Evolutionary conservation across 2,888 invertebrate genomes (phyloP).

Genomic region (Brachyptera putata): DNA sequence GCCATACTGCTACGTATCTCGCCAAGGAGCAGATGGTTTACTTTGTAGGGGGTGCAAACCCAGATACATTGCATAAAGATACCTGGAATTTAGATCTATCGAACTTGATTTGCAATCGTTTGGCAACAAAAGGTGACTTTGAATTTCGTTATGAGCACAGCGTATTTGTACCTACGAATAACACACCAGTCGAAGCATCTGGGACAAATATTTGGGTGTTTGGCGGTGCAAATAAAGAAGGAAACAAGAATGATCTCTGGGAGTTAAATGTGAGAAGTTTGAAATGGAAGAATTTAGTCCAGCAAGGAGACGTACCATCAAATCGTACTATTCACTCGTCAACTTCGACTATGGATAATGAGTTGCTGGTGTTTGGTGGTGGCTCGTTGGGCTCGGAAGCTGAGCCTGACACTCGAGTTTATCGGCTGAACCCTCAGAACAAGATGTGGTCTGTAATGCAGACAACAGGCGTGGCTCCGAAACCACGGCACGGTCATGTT

Average conservation of each 20-base stretch:
- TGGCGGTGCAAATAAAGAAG: slow-evolving; percentile 27
- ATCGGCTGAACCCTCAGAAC: slow-evolving; percentile 15
- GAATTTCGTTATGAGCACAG: slow-evolving; percentile 29
- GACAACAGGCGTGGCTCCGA: slow-evolving; percentile 24
- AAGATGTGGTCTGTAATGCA: slow-evolving; percentile 21
- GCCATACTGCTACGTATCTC: slow-evolving; percentile 22
- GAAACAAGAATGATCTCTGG: slow-evolving; percentile 29
- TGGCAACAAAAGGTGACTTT: slow-evolving; percentile 16
- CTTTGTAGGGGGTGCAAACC: slow-evolving; percentile 28
- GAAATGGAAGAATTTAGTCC: slow-evolving; percentile 22
- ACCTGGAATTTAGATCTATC: slow-evolving; percentile 25
- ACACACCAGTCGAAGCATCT: background rate
- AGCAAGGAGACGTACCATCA: slow-evolving; percentile 19
- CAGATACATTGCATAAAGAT: slow-evolving; percentile 21
- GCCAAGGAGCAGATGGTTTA: slow-evolving; percentile 19
- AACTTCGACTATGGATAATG: slow-evolving; percentile 1
- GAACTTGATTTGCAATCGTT: background rate
- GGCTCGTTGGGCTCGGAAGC: slow-evolving; percentile 22
- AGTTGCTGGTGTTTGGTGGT: slow-evolving; percentile 26
- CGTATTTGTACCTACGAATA: slow-evolving; percentile 19
- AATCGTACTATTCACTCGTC: slow-evolving; percentile 25
- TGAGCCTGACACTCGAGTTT: slow-evolving; percentile 15
- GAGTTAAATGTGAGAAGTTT: slow-evolving; percentile 14
- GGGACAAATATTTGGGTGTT: slow-evolving; percentile 18
- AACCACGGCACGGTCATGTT: slow-evolving; percentile 27